These are phyloP conservation scores for Corbicula japonica DNA, from an alignment of 2,888 invertebrate genomes.

Conservation along the genomic window DNA sequence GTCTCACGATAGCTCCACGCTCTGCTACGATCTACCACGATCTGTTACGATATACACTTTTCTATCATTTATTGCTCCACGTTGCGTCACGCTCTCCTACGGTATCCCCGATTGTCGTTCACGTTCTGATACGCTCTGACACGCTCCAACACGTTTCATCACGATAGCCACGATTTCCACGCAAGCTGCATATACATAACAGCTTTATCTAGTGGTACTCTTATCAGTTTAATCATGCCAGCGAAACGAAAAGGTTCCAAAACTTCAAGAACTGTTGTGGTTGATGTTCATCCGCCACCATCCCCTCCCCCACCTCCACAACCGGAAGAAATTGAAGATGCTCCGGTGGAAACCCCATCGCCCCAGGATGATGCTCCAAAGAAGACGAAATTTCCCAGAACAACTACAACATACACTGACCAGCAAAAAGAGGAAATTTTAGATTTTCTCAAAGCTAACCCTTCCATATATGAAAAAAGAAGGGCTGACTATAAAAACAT, in stretches of 20 bases:
- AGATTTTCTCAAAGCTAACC: conserved; percentile 12
- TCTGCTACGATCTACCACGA: conserved; percentile 2
- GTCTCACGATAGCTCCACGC: conserved; percentile 4
- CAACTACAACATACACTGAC: conserved; percentile 4
- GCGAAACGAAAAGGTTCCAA: conserved; percentile 2
- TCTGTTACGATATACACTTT: conserved; percentile 4
- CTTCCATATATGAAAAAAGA: conserved; percentile 13
- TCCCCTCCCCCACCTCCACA: conserved; percentile 15
- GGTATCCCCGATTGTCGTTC: conserved; percentile 15
- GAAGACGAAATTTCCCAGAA: conserved; percentile 4
- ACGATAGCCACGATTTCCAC: conserved; percentile 2
- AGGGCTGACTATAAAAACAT: conserved; percentile 21
- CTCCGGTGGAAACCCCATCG: background rate
- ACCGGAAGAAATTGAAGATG: conserved; percentile 3
- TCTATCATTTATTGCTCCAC: conserved; percentile 4
- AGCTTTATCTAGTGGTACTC: conserved; percentile 2
- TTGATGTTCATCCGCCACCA: conserved; percentile 16
- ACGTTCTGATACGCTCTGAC: conserved; percentile 18
- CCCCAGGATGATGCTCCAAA: conserved; percentile 4
- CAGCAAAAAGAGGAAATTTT: conserved; percentile 1
- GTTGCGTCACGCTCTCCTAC: conserved; percentile 4
- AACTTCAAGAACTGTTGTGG: conserved; percentile 7
- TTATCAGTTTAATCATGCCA: conserved; percentile 4
- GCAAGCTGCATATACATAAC: conserved; percentile 4
- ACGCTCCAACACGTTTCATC: conserved; percentile 1